Evolutionary conservation across 2,888 invertebrate species (phyloP).

Genomic region (Lithophane socia): DNA sequence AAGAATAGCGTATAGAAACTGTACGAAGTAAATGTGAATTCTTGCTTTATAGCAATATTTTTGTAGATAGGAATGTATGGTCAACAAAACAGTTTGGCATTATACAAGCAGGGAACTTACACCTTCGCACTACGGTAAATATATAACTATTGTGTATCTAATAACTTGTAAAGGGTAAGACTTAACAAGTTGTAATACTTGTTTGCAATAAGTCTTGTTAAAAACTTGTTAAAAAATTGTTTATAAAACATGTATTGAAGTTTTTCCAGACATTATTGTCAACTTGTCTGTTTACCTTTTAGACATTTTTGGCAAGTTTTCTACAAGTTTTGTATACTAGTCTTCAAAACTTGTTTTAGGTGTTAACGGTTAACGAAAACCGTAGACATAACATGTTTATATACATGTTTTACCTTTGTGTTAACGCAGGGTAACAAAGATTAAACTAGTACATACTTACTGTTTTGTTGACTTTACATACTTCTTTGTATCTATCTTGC

Average conservation of each 20-base stretch:
- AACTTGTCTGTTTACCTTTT: background rate
- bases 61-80: background rate
- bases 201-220: background rate
- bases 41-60: conserved; percentile 1
- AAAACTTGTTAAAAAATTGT: background rate
- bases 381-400: background rate
- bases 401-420: background rate
- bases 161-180: too few species aligned
- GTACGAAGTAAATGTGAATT: conserved; percentile 7
- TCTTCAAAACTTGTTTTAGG: background rate
- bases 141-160: background rate
- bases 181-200: background rate
- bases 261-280: background rate
- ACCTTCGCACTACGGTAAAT: background rate
- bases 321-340: background rate
- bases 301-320: background rate
- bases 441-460: background rate
- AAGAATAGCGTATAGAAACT: conserved; percentile 8
- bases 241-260: background rate
- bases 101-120: background rate
- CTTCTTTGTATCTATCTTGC: background rate
- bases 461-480: conserved; percentile 5
- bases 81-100: background rate
- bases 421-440: background rate
- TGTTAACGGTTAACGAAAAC: background rate